Base-by-base conservation (phyloP, 1,140 invertebrate species). In the Pogonognathellus flavescens region DNA sequence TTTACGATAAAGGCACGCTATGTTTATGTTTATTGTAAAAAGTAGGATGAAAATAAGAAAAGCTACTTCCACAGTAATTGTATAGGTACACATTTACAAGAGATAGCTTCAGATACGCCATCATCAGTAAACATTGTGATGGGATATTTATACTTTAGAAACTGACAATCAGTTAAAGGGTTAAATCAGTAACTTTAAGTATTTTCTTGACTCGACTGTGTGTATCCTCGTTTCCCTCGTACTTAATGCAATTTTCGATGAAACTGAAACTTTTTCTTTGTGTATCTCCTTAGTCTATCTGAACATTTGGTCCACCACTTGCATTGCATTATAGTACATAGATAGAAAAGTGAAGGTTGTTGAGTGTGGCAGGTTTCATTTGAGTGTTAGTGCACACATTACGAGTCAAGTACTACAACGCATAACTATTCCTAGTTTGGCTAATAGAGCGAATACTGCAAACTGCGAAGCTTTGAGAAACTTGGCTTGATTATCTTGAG, bases 151-250 rank as follows among this genome's bases (percentile, higher is more conserved):
- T 16, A 49, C 41, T 18, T n/a, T 49, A 72, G n/a, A 72, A 31
- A n/a, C 70, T 76, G 70, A 76, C 70, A 76, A 76, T 76, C 31
- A 76, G 49, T 31, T 4, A 76, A 76, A 76, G 31, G 70, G 31
- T 49, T 76, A 76, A 76, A 76, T 76, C 31, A 76, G 31, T 50
- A 76, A 49, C 16, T 13, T 25, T 31, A 76, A 76, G 31, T 76
- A n/a, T 76, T 50, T 76, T 31, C 70, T 31, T 49, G 2, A 41
- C 2, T 57, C 70, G 49, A 49, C 11, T 49, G 16, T 49, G 70
- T 49, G 49, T 49, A 8, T 50, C 14, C 14, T 31, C 3, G 11
- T 41, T 70, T 70, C 25, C 22, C 22, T 41, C 31, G 1, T 41
- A 3, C 31, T 41, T 41, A 41, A 41, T 41, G 31, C 31, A 41